Conservation (phyloP, 2,888 invertebrate genomes). For the Chorisops tibialis region DNA sequence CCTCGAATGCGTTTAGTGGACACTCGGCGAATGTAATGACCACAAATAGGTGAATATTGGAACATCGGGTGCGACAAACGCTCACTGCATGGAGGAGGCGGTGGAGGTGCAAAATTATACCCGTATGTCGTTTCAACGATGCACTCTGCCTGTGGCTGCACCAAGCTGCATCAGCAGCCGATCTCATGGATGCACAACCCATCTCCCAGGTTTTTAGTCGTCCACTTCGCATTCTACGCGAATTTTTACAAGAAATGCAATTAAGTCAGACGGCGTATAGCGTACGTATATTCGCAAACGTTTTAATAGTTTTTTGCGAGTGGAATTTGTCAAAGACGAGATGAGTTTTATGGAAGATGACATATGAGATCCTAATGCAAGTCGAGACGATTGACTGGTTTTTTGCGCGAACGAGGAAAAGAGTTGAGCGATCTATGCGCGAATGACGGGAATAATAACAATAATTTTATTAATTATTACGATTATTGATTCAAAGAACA, state of each 20-base stretch:
- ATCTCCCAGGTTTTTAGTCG: slow-evolving; percentile 2
- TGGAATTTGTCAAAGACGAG: slow-evolving; percentile 39
- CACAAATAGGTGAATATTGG: too few relatives aligned
- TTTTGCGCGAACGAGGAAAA: slow-evolving; percentile 4
- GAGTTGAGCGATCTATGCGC: slow-evolving; percentile 10
- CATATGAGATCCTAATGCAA: slow-evolving; percentile 38
- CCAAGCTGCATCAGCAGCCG: slow-evolving; percentile 21
- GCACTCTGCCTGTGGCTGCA: too few relatives aligned
- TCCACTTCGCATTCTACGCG: not conserved
- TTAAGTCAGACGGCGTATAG: slow-evolving; percentile 15
- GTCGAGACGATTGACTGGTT: slow-evolving; percentile 18
- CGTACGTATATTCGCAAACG: slow-evolving; percentile 7
- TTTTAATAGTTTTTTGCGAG: slow-evolving; percentile 16
- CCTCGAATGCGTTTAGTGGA: too few relatives aligned
- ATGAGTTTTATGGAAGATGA: slow-evolving; percentile 39
- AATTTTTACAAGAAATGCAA: slow-evolving; percentile 26
- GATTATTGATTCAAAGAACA: too few relatives aligned
- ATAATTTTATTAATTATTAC: not conserved
- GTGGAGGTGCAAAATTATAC: too few relatives aligned
- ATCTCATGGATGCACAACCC: slow-evolving; percentile 23
- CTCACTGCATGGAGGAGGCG: too few relatives aligned
- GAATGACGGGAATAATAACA: slow-evolving; percentile 23
- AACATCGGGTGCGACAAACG: too few relatives aligned
- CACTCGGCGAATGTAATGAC: too few relatives aligned
- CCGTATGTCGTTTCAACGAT: too few relatives aligned